These are phyloP conservation scores for Lytechinus variegatus DNA, from an alignment of 35 echinoderm and acorn worm species.

Conservation along the genomic window DNA sequence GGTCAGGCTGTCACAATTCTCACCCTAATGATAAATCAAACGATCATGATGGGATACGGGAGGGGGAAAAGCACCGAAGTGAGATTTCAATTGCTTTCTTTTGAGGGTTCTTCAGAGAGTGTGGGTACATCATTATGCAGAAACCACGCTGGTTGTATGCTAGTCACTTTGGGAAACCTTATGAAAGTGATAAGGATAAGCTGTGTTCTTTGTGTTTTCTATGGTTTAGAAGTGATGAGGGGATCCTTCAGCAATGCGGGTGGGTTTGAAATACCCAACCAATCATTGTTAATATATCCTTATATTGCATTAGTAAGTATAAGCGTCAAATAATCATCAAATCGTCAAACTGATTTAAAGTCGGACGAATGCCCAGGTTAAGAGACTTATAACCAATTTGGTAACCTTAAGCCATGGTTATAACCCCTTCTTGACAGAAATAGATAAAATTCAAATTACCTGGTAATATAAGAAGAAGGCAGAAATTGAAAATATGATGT, in stretches of 20 bases:
- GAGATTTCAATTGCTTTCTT: constrained; percentile 4
- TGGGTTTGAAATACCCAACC: not conserved
- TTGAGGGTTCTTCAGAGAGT: not conserved
- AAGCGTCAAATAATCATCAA: too few species aligned
- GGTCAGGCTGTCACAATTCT: not conserved
- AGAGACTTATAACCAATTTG: too few species aligned
- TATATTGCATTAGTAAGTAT: too few species aligned
- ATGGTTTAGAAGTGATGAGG: not conserved
- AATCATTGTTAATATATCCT: too few species aligned
- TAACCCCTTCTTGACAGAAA: too few species aligned
- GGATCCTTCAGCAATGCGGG: not conserved
- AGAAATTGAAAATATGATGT: too few species aligned
- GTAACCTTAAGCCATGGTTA: too few species aligned
- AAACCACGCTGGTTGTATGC: constrained; percentile 9
- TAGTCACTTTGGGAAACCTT: not conserved
- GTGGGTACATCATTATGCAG: not conserved
- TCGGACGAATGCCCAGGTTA: too few species aligned
- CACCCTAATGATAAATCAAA: constrained; percentile 15
- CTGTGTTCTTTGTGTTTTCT: not conserved
- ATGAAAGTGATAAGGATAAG: constrained; percentile 11
- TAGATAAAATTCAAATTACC: too few species aligned
- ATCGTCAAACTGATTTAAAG: too few species aligned
- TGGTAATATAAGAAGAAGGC: too few species aligned
- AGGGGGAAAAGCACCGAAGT: not conserved
- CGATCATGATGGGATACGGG: not conserved